Base-by-base conservation (phyloP, 2,888 invertebrate species). In the Odontothrips loti region DNA sequence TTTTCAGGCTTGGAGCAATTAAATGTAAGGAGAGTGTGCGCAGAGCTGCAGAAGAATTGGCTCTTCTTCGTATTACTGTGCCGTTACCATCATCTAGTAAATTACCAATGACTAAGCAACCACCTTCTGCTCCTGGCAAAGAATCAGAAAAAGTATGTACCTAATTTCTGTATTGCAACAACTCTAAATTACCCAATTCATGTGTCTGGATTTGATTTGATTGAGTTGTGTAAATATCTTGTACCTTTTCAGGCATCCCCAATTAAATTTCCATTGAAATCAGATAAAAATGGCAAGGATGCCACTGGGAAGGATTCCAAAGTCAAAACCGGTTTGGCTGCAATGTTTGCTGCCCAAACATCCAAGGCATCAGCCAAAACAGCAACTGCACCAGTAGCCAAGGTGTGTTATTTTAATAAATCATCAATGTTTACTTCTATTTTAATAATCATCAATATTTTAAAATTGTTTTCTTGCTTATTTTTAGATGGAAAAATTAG, bases 321-420 rank as follows among this genome's bases (percentile, higher is more conserved):
- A 23, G 23, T 23, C 3, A 68, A 68, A 68, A 23, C 23, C 3
- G 68, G 68, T 23, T 23, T 68, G 6, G 68, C 68, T 68, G 68
- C 68, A 23, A 68, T 68, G 68, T 68, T 68, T 68, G 68, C 68
- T 1, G 68, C 68, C 23, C 68, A 68, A 23, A 68, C 68, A n/a
- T 23, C 68, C 11, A 68, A 68, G 68, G 68, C 68, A 68, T n/a
- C 68, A 51, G 20, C 6, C 23, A 68, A 68, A 23, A 3, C 58
- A 58, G 6, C 58, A 8, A 15, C 68, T 68, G 23, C 68, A 23
- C 23, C 68, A 68, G 11, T 23, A 68, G 17, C 63, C 2, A 68
- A 68, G 23, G 68, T 68, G 0, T 23, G 68, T 68, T n/a, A 23
- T 23, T 68, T 68, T 23, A 23, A 10, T 68, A 43, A 43, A 43